phyloP scores from a whole-genome alignment of 2,888 invertebrate genomes.

The Megastigmus dorsalis region DNA sequence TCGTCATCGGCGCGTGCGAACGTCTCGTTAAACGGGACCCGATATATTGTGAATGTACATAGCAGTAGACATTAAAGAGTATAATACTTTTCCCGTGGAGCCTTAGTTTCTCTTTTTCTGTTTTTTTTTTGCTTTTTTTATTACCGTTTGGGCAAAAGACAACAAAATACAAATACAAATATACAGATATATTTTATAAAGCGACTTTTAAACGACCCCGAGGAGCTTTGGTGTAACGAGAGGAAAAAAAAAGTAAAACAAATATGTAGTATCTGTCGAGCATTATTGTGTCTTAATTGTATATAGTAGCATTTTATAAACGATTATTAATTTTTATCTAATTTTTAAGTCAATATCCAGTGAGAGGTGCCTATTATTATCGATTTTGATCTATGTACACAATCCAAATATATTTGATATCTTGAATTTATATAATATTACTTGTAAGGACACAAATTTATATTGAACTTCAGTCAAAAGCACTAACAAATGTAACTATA shows the following conservation, averaged over 20 bases:
- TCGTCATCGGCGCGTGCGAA: background rate
- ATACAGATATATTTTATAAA: slow-evolving; percentile 64
- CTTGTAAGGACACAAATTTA: slow-evolving; percentile 34
- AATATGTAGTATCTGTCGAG: slow-evolving; percentile 60
- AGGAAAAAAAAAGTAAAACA: slow-evolving; percentile 56
- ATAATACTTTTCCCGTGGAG: slow-evolving; percentile 3
- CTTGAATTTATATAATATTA: slow-evolving; percentile 43
- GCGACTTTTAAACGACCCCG: slow-evolving; percentile 59
- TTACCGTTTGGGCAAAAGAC: slow-evolving; percentile 18
- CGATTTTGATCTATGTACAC: slow-evolving; percentile 57
- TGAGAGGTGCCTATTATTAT: slow-evolving; percentile 70
- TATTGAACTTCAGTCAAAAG: slow-evolving; percentile 22
- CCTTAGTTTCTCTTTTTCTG: no score
- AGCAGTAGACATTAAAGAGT: slow-evolving; percentile 23
- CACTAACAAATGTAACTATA: slow-evolving; percentile 34
- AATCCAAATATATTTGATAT: slow-evolving; percentile 49
- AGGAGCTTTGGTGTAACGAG: slow-evolving; percentile 58
- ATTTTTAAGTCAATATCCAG: slow-evolving; percentile 66
- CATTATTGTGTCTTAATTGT: slow-evolving; percentile 65
- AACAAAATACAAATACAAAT: slow-evolving; percentile 54
- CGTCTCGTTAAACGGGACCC: slow-evolving; percentile 26
- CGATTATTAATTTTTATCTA: slow-evolving; percentile 54
- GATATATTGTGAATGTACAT: slow-evolving; percentile 41
- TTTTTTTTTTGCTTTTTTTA: slow-evolving; percentile 18
- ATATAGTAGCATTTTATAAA: slow-evolving; percentile 70